These are phyloP conservation scores for Atethmia centrago DNA, from an alignment of 2,888 invertebrate species.

Conservation along the genomic window DNA sequence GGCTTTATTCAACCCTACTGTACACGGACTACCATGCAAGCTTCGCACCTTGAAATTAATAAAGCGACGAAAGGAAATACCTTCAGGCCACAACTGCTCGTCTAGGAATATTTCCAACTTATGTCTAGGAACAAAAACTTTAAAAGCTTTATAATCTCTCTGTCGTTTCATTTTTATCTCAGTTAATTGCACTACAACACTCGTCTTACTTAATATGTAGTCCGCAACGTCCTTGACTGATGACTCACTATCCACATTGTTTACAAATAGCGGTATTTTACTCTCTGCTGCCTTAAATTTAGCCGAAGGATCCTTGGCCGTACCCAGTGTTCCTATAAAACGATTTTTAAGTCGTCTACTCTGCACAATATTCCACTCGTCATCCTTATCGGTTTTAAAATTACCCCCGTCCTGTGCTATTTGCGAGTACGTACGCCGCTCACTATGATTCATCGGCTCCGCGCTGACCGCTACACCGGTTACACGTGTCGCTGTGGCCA, in stretches of 20 bases:
- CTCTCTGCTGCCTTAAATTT: slow-evolving; percentile 1
- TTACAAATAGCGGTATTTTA: slow-evolving; percentile 4
- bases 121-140: slow-evolving; percentile 1
- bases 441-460: not conserved
- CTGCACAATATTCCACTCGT: not conserved
- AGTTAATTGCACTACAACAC: not conserved
- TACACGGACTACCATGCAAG: too few species aligned
- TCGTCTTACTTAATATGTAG: not conserved
- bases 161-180: too few species aligned
- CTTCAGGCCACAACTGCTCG: not conserved
- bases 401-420: not conserved
- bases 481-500: not conserved
- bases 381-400: not conserved
- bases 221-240: too few species aligned
- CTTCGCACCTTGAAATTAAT: too few species aligned
- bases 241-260: not conserved
- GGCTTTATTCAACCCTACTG: too few species aligned
- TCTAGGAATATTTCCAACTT: not conserved
- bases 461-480: not conserved
- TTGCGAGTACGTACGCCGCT: slow-evolving; percentile 1
- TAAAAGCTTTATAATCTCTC: not conserved
- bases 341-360: not conserved
- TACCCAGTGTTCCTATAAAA: slow-evolving; percentile 1
- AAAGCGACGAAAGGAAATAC: not conserved
- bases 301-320: not conserved